Conservation (phyloP, 2,888 invertebrate species). For the Ctenicera cuprea region DNA sequence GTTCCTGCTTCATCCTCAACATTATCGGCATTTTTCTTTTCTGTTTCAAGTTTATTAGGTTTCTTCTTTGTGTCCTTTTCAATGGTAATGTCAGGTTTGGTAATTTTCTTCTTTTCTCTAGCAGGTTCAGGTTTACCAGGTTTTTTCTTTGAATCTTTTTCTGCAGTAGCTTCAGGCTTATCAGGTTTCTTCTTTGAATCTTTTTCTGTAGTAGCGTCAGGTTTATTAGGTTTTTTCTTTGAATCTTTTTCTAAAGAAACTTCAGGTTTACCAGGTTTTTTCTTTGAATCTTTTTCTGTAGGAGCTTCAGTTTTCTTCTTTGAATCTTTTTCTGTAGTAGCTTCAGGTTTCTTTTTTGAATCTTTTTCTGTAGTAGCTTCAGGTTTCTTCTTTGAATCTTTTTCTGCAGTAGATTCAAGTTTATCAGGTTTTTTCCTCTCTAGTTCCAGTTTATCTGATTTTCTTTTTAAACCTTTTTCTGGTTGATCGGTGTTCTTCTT, state of each 20-base stretch:
- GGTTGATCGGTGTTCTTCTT: background rate
- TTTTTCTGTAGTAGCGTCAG: too few relatives aligned
- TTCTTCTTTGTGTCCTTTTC: too few relatives aligned
- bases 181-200: slow-evolving; percentile 5
- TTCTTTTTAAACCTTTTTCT: slow-evolving; percentile 4
- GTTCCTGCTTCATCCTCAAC: slow-evolving; percentile 55
- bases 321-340: background rate
- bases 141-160: slow-evolving; percentile 63
- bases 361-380: background rate
- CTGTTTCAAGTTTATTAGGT: slow-evolving; percentile 47
- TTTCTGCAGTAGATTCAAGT: background rate
- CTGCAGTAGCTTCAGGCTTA: slow-evolving; percentile 13
- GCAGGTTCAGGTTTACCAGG: slow-evolving; percentile 49
- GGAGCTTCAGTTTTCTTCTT: background rate
- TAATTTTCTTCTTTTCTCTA: slow-evolving; percentile 48
- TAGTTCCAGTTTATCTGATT: background rate
- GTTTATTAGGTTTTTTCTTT: slow-evolving; percentile 21
- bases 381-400: background rate
- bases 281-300: slow-evolving; percentile 16
- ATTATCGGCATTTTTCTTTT: too few relatives aligned
- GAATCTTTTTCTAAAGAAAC: too few relatives aligned
- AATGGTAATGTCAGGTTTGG: slow-evolving; percentile 11
- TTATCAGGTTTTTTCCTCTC: background rate
- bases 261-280: slow-evolving; percentile 15
- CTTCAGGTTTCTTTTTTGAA: background rate